phyloP scores from a whole-genome alignment of 1,140 invertebrate genomes.

The Cherax quadricarinatus region DNA sequence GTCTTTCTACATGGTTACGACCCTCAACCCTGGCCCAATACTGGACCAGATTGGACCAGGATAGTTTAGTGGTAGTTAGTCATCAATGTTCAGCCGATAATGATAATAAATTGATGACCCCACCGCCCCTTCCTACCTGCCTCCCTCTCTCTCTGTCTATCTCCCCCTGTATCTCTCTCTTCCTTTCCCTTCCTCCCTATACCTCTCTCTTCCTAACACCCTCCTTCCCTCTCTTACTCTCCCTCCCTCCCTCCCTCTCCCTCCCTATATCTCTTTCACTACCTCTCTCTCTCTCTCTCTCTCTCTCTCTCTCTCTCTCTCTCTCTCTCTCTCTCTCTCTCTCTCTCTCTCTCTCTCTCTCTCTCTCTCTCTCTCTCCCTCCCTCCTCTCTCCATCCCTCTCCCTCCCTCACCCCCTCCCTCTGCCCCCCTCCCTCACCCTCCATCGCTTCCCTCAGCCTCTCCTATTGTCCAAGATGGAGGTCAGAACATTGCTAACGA shows the following conservation, averaged over 20 bases:
- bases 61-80: no score
- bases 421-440: no score
- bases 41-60: no score
- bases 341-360: constrained; percentile 3
- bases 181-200: neutral
- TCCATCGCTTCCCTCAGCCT: neutral
- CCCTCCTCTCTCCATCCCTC: neutral
- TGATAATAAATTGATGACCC: no score
- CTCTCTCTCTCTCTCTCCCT: neutral
- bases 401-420: neutral
- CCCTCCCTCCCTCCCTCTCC: neutral
- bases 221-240: no score
- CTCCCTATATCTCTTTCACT: neutral
- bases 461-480: no score
- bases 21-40: no score
- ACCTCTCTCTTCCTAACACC: neutral
- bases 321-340: constrained; percentile 3
- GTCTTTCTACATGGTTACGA: no score
- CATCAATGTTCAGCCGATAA: no score
- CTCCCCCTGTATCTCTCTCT: neutral
- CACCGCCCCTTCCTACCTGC: no score
- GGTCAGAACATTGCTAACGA: no score
- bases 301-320: constrained; percentile 3
- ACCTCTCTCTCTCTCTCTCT: neutral
- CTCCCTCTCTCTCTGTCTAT: neutral